Evolutionary conservation across 2,113 vertebrate genomes (phyloP).

Genomic region (Pardalotus punctatus): DNA sequence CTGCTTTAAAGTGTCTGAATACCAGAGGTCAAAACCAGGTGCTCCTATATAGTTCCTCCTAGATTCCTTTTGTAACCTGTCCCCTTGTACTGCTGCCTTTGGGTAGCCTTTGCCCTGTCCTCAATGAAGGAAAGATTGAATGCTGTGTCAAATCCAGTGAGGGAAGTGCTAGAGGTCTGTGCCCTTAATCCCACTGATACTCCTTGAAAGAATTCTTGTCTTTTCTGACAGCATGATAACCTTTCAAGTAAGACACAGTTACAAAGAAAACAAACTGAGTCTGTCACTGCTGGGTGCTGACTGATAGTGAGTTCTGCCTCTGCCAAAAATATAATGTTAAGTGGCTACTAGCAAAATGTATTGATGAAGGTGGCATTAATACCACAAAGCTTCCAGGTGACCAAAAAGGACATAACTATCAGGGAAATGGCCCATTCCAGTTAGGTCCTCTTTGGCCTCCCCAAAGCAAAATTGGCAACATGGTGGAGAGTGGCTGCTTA

Average conservation of each 20-base stretch:
- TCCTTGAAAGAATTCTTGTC: neutral
- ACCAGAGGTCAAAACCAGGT: neutral
- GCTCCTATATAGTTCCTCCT: neutral
- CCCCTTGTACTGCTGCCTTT: neutral
- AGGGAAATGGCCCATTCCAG: neutral
- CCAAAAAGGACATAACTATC: neutral
- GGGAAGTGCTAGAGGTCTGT: neutral
- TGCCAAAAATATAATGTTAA: neutral
- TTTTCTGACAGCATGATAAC: neutral
- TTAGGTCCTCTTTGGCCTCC: neutral
- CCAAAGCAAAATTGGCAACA: neutral
- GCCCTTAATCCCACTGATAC: neutral
- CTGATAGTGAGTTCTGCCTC: neutral
- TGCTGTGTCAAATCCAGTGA: neutral
- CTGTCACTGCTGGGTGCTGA: neutral
- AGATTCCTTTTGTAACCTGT: neutral
- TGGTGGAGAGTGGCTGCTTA: neutral
- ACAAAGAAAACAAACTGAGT: neutral
- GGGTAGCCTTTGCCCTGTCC: neutral
- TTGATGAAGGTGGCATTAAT: neutral
- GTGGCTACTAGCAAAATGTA: neutral
- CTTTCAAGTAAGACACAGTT: neutral
- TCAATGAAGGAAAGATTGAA: neutral
- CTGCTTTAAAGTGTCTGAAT: neutral
- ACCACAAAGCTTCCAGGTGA: neutral